phyloP scores from a whole-genome alignment of 2,888 invertebrate genomes.

The Crioceris asparagi region DNA sequence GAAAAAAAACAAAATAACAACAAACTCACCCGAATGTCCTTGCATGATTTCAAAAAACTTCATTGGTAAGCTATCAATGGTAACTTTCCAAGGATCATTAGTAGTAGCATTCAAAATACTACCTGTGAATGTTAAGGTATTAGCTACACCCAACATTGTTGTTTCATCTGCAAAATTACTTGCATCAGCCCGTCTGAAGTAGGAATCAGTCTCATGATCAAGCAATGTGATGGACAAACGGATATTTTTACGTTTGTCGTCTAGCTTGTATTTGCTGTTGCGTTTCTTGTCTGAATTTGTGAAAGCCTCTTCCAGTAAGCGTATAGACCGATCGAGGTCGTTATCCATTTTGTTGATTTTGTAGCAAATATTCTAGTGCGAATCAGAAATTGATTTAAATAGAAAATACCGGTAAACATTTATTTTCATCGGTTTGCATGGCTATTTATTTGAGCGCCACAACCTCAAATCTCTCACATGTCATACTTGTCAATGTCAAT shows the following conservation, averaged over 20 bases:
- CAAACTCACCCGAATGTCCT: constrained; percentile 23
- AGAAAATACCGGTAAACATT: too few species aligned
- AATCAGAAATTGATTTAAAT: too few species aligned
- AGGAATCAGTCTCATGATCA: constrained; percentile 17
- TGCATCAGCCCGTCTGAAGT: constrained; percentile 18
- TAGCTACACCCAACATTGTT: too few species aligned
- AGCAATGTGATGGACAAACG: constrained; percentile 20
- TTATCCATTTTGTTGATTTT: too few species aligned
- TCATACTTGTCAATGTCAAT: too few species aligned
- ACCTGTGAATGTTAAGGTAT: constrained; percentile 30
- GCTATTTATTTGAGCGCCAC: too few species aligned
- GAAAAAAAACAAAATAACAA: not conserved
- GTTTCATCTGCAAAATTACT: constrained; percentile 20
- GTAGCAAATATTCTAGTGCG: too few species aligned
- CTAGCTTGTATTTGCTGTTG: constrained; percentile 20
- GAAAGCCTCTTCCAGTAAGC: constrained; percentile 33
- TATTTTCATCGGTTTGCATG: too few species aligned
- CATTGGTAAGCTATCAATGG: constrained; percentile 32
- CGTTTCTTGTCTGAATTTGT: constrained; percentile 25
- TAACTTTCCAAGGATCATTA: constrained; percentile 31
- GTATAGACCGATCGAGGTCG: constrained; percentile 33
- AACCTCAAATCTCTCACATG: too few species aligned
- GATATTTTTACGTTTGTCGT: not conserved
- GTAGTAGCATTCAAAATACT: constrained; percentile 27
- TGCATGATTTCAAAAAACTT: constrained; percentile 37